Conservation (phyloP, 2,888 invertebrate species). For the Coelopa pilipes region DNA sequence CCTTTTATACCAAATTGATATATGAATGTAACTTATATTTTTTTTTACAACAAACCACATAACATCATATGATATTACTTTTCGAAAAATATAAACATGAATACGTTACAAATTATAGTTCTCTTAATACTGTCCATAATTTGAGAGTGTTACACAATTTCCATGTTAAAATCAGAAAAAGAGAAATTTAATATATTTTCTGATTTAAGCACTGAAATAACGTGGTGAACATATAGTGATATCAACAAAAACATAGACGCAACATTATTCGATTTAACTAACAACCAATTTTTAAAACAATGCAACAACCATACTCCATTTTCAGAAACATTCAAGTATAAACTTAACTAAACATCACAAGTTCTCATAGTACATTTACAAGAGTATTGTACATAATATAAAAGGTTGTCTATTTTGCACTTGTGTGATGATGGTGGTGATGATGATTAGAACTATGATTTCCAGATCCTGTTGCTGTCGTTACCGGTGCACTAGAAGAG, state of each 20-base stretch:
- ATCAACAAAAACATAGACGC: background rate
- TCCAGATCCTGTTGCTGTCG: background rate
- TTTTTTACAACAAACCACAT: constrained; percentile 4
- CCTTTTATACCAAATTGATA: too few relatives aligned
- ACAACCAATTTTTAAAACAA: background rate
- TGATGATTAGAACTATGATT: constrained; percentile 10
- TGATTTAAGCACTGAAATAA: background rate
- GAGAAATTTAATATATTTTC: background rate
- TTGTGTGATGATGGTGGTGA: constrained; percentile 26
- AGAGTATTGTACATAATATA: background rate
- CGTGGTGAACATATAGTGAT: background rate
- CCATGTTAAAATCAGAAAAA: background rate
- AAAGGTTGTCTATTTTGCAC: constrained; percentile 21
- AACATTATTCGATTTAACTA: background rate
- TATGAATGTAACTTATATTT: background rate
- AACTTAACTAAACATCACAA: constrained; percentile 27
- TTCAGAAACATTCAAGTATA: constrained; percentile 2
- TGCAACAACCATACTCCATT: background rate
- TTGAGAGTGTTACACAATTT: background rate
- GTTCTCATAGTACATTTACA: constrained; percentile 23
- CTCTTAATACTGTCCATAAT: constrained; percentile 4
- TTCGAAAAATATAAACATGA: background rate
- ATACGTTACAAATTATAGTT: background rate
- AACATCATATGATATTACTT: background rate
- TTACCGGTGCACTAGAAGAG: constrained; percentile 12